phyloP scores from a whole-genome alignment of 2,797 vertebrate species.

The Mus minutoides region DNA sequence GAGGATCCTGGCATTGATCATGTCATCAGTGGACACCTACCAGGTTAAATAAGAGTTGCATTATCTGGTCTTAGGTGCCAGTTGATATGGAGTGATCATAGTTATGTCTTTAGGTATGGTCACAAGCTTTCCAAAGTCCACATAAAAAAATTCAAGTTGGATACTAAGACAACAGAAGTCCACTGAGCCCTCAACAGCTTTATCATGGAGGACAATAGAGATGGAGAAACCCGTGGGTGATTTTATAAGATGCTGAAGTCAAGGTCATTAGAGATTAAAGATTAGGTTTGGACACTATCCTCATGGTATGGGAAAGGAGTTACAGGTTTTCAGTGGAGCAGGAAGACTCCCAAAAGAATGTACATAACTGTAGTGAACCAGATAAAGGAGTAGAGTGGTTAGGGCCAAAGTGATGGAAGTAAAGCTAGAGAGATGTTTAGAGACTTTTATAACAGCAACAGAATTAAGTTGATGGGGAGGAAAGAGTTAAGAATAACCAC shows the following conservation, averaged over 20 bases:
- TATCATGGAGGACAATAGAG: no score
- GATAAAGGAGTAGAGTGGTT: no score
- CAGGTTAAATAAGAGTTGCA: rapidly evolving
- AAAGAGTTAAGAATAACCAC: not conserved
- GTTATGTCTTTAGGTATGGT: not conserved
- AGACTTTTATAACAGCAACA: not conserved
- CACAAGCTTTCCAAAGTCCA: not conserved
- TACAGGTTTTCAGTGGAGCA: no score
- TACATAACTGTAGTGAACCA: rapidly evolving
- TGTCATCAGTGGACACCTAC: no score
- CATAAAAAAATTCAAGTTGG: not conserved
- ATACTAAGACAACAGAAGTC: not conserved
- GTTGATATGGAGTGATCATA: not conserved
- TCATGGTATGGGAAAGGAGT: not conserved
- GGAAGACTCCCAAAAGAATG: rapidly evolving
- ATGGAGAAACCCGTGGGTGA: not conserved
- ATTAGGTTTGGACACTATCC: not conserved
- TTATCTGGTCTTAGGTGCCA: not conserved
- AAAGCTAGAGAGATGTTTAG: not conserved
- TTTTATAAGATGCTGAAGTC: not conserved
- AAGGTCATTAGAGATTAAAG: not conserved
- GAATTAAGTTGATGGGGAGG: no score
- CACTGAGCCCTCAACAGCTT: not conserved
- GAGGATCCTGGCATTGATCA: not conserved
- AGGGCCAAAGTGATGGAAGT: no score